Evolutionary conservation across 2,113 vertebrate genomes (phyloP), one percentile per base, ranked within the genome.

Genomic region (Suricata suricatta): DNA sequence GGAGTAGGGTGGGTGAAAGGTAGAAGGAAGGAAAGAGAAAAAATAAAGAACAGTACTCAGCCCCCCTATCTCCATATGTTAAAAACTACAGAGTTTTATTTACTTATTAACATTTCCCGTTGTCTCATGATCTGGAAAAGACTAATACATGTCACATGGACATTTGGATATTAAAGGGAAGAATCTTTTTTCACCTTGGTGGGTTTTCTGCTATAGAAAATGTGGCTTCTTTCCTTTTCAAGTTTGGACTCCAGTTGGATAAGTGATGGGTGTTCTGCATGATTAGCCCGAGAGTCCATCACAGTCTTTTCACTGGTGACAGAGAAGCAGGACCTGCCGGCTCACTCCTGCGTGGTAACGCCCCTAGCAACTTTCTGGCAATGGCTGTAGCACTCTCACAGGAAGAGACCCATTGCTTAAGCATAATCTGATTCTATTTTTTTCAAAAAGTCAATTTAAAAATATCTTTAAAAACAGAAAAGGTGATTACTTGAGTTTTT

Each of bases 381-480:
- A 31, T 31, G 64, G 54, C 82, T 11, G 13, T 29, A 83, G 38
- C 27, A 33, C 29, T 66, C 83, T 16, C 15, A 31, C 19, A 38
- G 66, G 87, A 85, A 92, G 38, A 94, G 60, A 52, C 7, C 29
- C 52, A 60, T n/a, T 68, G 41, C 47, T 87, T 60, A 38, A 4
- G 15, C 7, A 13, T 41, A 60, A 60, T 90, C 68, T 94, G 29
- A 88, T 87, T 69, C 77, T 92, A 21, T 93, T 93, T 89, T 83
- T 90, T 93, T 93, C 69, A 77, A 96, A 94, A 41, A 88, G 72
- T 77, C 38, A 60, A 88, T 63, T 82, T 19, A 38, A 68, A 94
- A 86, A n/a, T 71, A 19, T 1, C 74, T 79, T 93, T 13, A 54
- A 54, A 54, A 54, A 54, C 52, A 54, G 52, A 54, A 54, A 54